Evolutionary conservation across 1,140 invertebrate genomes (phyloP).

Genomic region (Bombus vancouverensis): DNA sequence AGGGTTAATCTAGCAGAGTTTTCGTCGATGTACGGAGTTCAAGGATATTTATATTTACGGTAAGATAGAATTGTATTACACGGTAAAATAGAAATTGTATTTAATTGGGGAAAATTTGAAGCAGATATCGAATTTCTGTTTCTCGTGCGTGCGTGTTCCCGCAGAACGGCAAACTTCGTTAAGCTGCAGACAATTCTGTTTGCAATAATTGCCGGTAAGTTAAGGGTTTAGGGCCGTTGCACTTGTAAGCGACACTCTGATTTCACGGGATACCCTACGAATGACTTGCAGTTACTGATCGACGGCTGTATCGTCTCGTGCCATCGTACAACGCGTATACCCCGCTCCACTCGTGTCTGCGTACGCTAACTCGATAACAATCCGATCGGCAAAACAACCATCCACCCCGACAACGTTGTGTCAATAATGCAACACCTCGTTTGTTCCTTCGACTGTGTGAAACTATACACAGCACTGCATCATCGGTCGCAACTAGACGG

Average conservation of each 20-base stretch:
- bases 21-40: too few relatives aligned
- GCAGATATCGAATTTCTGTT: too few relatives aligned
- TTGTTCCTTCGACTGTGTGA: not conserved
- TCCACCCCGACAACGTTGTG: not conserved
- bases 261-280: constrained; percentile 70
- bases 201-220: constrained; percentile 57
- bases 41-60: too few relatives aligned
- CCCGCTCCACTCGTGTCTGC: too few relatives aligned
- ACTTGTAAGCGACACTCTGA: constrained; percentile 63
- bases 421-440: not conserved
- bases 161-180: not conserved
- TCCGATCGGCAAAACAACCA: not conserved
- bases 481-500: too few relatives aligned
- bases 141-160: not conserved
- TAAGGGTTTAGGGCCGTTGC: constrained; percentile 60
- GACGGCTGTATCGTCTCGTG: constrained; percentile 8
- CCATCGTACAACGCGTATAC: not conserved
- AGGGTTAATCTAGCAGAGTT: too few relatives aligned
- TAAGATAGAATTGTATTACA: too few relatives aligned
- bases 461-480: not conserved
- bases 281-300: constrained; percentile 45
- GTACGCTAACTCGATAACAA: not conserved
- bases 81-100: too few relatives aligned
- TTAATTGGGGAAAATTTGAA: too few relatives aligned
- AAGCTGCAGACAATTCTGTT: constrained; percentile 33